These are phyloP conservation scores for Melanotaenia nigrans DNA, from an alignment of 2,797 vertebrate species.

Conservation along the genomic window DNA sequence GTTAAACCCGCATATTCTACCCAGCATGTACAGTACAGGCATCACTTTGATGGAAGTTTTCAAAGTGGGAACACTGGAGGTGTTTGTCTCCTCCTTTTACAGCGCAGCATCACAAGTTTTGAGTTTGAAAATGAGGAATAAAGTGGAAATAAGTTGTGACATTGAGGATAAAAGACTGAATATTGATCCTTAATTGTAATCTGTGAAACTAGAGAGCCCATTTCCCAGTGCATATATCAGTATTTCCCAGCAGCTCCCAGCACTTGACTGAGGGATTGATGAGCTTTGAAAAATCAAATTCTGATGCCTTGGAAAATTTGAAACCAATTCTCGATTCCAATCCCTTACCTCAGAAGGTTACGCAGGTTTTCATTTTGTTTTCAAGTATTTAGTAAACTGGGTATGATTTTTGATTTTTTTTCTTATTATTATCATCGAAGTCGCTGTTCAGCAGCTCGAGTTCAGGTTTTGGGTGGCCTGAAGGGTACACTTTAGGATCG, in stretches of 20 bases:
- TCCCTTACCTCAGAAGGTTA: background rate
- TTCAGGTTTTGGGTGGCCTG: background rate
- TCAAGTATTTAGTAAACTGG: background rate
- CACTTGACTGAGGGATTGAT: background rate
- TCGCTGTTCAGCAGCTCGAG: background rate
- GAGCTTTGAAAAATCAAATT: too few relatives aligned
- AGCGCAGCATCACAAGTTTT: too few relatives aligned
- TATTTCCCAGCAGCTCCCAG: too few relatives aligned
- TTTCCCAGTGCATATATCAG: background rate
- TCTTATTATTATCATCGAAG: background rate
- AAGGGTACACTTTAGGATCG: background rate
- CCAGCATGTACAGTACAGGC: conserved; percentile 7
- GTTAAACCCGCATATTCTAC: background rate
- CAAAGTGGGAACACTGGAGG: too few relatives aligned
- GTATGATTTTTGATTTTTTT: background rate
- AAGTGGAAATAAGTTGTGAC: too few relatives aligned
- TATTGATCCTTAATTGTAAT: background rate
- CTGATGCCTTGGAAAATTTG: too few relatives aligned
- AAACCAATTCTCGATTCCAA: background rate
- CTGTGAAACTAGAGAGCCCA: background rate
- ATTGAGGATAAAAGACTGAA: too few relatives aligned
- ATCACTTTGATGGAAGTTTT: too few relatives aligned
- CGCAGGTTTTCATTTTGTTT: background rate
- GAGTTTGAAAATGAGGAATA: too few relatives aligned
- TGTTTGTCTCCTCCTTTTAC: too few relatives aligned